Base-by-base conservation (phyloP, 2,797 vertebrate species). In the Sebastes baramenuke region DNA sequence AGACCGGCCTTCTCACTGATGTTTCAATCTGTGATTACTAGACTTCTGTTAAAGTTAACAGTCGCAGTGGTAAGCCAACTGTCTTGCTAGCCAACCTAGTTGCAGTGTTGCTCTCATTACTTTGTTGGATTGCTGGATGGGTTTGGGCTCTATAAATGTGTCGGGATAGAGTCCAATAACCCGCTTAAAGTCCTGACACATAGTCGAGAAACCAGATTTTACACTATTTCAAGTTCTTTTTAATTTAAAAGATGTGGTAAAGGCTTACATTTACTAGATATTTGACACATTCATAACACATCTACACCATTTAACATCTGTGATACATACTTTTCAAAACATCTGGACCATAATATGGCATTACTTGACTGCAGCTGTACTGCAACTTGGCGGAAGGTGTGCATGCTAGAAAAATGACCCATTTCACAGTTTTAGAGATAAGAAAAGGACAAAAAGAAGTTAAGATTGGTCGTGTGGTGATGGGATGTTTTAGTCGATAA, bases 251-350 rank as follows among this genome's bases (percentile, higher is more conserved):
- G 69, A 82, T 20, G 56, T 82, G 86, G 75, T 85, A 82, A 90
- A 84, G 34, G 67, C 84, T 87, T 69, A 85, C 59, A 60, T 91
- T 92, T 90, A 91, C 85, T 76, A 80, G 87, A 90, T 80, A 79
- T 88, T 81, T 90, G 90, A 93, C 88, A 89, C 86, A 81, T 92
- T 92, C 79, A 87, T 89, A 87, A 87, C 84, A 92, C 86, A 81
- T 87, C 83, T 66, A 83, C 82, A 79, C 55, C 69, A 54, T 67
- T 75, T 78, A 29, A 92, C 88, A 93, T 87, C 87, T 91, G 87
- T 77, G 73, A 82, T 68, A 74, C 85, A 84, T 73, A 85, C 75
- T 69, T 74, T 29, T 89, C 79, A 58, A 38, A 83, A 80, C 89
- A 91, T 90, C 90, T 92, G 88, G 82, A 65, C 70, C 25, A 20